Conservation (phyloP, 2,888 invertebrate genomes). For the Sphaerophoria rueppellii region DNA sequence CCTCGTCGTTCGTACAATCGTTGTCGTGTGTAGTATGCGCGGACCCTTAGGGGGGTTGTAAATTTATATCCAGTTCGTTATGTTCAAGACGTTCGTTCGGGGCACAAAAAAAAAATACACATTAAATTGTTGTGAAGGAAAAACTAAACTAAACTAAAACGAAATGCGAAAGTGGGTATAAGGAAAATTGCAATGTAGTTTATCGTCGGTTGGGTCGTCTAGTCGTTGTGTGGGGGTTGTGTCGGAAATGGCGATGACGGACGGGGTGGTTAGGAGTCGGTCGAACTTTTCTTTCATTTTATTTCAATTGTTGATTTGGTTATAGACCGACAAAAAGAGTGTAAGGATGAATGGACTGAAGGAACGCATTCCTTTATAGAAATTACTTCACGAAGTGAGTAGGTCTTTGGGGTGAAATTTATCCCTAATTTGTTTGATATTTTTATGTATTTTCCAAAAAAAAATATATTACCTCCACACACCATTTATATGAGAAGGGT, state of each 20-base stretch:
- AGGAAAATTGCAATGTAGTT: slow-evolving; percentile 50
- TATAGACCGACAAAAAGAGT: background rate
- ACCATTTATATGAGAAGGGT: slow-evolving; percentile 11
- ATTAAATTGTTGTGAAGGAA: slow-evolving; percentile 24
- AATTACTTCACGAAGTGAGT: background rate
- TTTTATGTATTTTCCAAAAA: slow-evolving; percentile 1
- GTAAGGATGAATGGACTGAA: slow-evolving; percentile 22
- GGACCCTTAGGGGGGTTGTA: slow-evolving; percentile 50
- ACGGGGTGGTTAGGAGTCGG: background rate
- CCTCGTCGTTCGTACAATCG: slow-evolving; percentile 19
- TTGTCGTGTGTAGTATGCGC: slow-evolving; percentile 3
- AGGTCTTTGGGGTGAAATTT: slow-evolving; percentile 24
- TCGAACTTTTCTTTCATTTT: background rate
- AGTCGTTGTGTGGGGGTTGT: slow-evolving; percentile 18
- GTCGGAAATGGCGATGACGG: background rate
- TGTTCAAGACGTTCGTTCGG: slow-evolving; percentile 17
- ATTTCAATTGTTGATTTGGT: slow-evolving; percentile 34
- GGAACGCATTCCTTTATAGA: slow-evolving; percentile 7
- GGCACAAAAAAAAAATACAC: slow-evolving; percentile 7
- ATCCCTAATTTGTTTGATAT: slow-evolving; percentile 29
- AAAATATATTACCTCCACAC: background rate
- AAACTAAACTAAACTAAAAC: slow-evolving; percentile 7
- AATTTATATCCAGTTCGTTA: slow-evolving; percentile 23
- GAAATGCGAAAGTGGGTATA: background rate
- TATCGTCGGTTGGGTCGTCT: slow-evolving; percentile 23